Base-by-base conservation (phyloP, 2,113 vertebrate genomes). In the Polypterus bichir region DNA sequence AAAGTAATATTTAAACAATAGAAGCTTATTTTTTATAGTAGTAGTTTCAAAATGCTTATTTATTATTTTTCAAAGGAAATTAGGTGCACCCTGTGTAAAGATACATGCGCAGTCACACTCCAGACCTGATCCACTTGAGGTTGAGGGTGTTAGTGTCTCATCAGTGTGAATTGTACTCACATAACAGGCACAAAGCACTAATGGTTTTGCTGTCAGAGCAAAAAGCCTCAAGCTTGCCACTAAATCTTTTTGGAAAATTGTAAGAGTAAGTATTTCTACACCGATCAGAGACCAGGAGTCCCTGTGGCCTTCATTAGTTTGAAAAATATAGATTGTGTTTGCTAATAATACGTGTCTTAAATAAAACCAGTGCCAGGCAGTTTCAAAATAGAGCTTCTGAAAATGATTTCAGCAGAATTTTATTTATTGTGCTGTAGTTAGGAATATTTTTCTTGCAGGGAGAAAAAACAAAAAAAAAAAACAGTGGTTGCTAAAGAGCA, bases 221-320 rank as follows among this genome's bases (percentile, higher is more conserved):
- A 62, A 54, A 61, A 52, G 53, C 4, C 51, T 45, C 47, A 46
- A 10, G 45, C 46, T 54, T 54, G 51, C 61, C 52, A 53, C 49
- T 54, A 62, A 62, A 61, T 54, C 48, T 62, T 62, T 54, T 53
- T 10, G 3, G 9, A 62, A 62, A 62, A 62, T 62, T 47, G 52
- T 53, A 62, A 46, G 51, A 52, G 53, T 47, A 47, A 54, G 51
- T n/a, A 51, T 46, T 62, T 62, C 48, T 54, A n/a, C 9, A 46
- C 44, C 52, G 44, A 62, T 52, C 44, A 62, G 45, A 46, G 7
- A 46, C 49, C 45, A 46, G 27, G 54, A 51, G 46, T 62, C 52
- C 53, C 51, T 11, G 11, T 49, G 49, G 61, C 61, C 49, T 47
- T 54, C 53, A 62, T 62, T 62, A 62, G 10, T 44, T 62, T 54